A percentile compares a stretch with the other conserved stretches of the same genome.
Conservation (phyloP, 2,797 vertebrate species). For the Antennarius maculatus region DNA sequence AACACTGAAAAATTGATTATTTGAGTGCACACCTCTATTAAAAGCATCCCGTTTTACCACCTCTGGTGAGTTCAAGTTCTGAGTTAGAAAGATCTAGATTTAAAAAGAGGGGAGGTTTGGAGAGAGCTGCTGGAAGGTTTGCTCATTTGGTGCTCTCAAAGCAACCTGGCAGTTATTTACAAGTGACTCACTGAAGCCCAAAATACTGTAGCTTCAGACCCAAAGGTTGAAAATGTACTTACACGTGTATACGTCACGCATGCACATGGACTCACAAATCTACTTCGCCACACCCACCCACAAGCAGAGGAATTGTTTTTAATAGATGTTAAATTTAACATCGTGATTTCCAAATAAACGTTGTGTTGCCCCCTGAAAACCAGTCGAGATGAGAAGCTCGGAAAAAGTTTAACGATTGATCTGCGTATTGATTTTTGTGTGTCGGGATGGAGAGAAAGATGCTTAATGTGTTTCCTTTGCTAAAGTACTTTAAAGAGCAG, state of each 20-base stretch:
- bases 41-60: conserved; percentile 42
- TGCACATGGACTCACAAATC: too few relatives aligned
- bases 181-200: conserved; percentile 16
- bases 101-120: conserved; percentile 24
- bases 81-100: conserved; percentile 38
- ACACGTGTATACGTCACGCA: background rate
- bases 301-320: too few relatives aligned
- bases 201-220: conserved; percentile 34
- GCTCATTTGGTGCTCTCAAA: conserved; percentile 17
- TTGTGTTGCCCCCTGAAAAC: too few relatives aligned
- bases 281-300: too few relatives aligned
- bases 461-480: too few relatives aligned
- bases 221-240: conserved; percentile 3
- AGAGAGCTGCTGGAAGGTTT: conserved; percentile 42
- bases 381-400: too few relatives aligned
- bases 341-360: too few relatives aligned
- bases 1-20: conserved; percentile 10
- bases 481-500: too few relatives aligned
- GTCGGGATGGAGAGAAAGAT: too few relatives aligned
- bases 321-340: too few relatives aligned
- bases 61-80: conserved; percentile 54
- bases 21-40: conserved; percentile 53
- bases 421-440: too few relatives aligned
- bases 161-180: conserved; percentile 16
- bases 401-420: too few relatives aligned